These are phyloP conservation scores for Salpingus planirostris DNA, from an alignment of 2,888 invertebrate species.

Conservation along the genomic window DNA sequence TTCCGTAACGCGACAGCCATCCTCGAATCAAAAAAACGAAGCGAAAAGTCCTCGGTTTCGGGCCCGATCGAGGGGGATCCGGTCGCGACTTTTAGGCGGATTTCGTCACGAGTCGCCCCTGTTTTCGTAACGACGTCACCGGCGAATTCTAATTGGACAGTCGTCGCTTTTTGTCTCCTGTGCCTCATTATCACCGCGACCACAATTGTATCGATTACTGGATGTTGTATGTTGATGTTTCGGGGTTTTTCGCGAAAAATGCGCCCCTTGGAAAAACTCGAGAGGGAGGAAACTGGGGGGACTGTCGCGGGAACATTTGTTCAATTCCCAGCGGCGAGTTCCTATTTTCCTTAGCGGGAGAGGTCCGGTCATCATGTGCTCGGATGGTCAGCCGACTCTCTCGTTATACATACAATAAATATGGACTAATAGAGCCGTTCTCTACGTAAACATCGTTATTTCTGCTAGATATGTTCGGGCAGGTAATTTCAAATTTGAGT, in stretches of 20 bases:
- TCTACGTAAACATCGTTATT: slow-evolving; percentile 40
- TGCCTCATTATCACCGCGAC: slow-evolving; percentile 24
- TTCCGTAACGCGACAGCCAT: too few relatives aligned
- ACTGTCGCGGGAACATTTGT: slow-evolving; percentile 22
- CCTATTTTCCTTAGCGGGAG: slow-evolving; percentile 31
- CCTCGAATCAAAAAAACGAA: too few relatives aligned
- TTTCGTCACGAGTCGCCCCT: slow-evolving; percentile 5
- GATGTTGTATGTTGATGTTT: slow-evolving; percentile 14
- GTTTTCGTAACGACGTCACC: slow-evolving; percentile 11
- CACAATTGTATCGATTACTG: slow-evolving; percentile 28
- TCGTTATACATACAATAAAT: slow-evolving; percentile 40
- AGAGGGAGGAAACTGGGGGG: not conserved
- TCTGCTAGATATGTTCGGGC: slow-evolving; percentile 32
- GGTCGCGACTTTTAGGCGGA: too few relatives aligned
- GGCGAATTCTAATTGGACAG: slow-evolving; percentile 25
- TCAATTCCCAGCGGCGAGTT: slow-evolving; percentile 32
- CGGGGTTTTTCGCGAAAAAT: too few relatives aligned
- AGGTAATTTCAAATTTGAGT: slow-evolving; percentile 21
- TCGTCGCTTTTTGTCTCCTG: slow-evolving; percentile 25
- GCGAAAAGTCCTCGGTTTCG: too few relatives aligned
- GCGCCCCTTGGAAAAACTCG: too few relatives aligned
- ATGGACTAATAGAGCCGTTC: slow-evolving; percentile 40
- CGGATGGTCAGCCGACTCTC: slow-evolving; percentile 29
- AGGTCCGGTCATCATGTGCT: slow-evolving; percentile 33
- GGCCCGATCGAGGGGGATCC: too few relatives aligned